These are phyloP conservation scores for Nowickia ferox DNA, from an alignment of 2,888 invertebrate species.

Conservation along the genomic window DNA sequence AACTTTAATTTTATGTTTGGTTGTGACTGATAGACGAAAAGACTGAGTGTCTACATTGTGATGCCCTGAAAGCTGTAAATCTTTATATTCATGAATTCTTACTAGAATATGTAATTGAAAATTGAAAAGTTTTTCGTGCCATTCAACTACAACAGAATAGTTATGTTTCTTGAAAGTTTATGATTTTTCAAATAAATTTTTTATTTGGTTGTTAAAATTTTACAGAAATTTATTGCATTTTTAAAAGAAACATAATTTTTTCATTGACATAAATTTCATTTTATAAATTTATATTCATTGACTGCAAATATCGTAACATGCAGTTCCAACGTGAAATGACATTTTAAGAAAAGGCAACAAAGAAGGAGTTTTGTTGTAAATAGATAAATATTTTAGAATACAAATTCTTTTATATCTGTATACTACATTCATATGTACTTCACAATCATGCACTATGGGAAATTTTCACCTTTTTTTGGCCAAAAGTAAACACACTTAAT, in stretches of 20 bases:
- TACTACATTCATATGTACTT: too few species aligned
- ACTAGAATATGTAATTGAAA: constrained; percentile 36
- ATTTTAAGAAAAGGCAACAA: neutral
- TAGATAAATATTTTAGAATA: too few species aligned
- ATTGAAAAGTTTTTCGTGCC: constrained; percentile 19
- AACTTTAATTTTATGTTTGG: too few species aligned
- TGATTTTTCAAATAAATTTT: constrained; percentile 52
- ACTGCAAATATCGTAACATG: neutral
- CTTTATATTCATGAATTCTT: constrained; percentile 37
- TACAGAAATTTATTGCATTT: constrained; percentile 13
- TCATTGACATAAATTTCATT: neutral
- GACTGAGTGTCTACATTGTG: constrained; percentile 22
- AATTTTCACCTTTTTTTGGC: too few species aligned
- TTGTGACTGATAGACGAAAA: constrained; percentile 1
- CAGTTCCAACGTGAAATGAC: neutral
- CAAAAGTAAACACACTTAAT: too few species aligned
- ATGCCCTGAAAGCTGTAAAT: constrained; percentile 32
- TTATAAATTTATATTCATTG: neutral
- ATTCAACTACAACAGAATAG: constrained; percentile 25
- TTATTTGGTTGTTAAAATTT: constrained; percentile 35
- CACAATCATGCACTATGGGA: too few species aligned
- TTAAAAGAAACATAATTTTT: neutral
- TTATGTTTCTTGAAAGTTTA: constrained; percentile 44
- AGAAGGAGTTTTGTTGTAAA: too few species aligned
- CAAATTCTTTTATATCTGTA: too few species aligned